Conservation (phyloP, 1,140 invertebrate genomes). For the Drosophila baimaii region DNA sequence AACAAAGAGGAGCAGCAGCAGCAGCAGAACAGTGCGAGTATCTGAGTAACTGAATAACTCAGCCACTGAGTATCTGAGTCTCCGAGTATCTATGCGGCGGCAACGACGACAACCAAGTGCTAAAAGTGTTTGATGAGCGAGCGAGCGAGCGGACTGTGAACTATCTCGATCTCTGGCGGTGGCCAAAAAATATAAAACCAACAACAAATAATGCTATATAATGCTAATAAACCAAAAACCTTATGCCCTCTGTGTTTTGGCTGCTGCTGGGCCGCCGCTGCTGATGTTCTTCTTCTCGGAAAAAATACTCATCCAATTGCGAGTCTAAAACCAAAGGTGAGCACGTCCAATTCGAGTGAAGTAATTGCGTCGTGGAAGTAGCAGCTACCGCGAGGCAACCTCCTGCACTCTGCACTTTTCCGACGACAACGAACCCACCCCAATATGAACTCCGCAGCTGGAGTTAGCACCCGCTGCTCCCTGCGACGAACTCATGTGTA, state of each 20-base stretch:
- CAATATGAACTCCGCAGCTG: constrained; percentile 18
- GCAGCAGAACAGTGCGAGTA: constrained; percentile 2
- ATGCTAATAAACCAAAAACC: constrained; percentile 49
- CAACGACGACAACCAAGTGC: constrained; percentile 2
- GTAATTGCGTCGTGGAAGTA: constrained; percentile 21
- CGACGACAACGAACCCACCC: not conserved
- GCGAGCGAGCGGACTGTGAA: constrained; percentile 11
- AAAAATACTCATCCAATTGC: constrained; percentile 18
- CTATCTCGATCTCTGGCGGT: constrained; percentile 27
- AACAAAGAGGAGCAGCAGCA: constrained; percentile 17
- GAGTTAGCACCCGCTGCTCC: constrained; percentile 1
- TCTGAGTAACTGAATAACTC: not conserved
- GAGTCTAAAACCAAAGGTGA: constrained; percentile 40
- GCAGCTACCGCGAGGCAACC: not conserved
- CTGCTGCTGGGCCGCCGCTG: constrained; percentile 3
- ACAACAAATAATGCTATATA: constrained; percentile 15
- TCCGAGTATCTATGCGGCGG: constrained; percentile 4
- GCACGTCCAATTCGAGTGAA: constrained; percentile 3
- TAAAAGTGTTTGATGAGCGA: constrained; percentile 31
- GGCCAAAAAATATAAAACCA: constrained; percentile 25
- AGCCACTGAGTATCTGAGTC: constrained; percentile 1
- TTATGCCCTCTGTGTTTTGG: constrained; percentile 16
- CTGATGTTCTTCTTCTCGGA: constrained; percentile 34
- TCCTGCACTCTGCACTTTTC: constrained; percentile 5
- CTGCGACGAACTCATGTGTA: constrained; percentile 49